These are phyloP conservation scores for Chiropotes sagulatus DNA, from an alignment of 2,797 vertebrate genomes.

Conservation along the genomic window DNA sequence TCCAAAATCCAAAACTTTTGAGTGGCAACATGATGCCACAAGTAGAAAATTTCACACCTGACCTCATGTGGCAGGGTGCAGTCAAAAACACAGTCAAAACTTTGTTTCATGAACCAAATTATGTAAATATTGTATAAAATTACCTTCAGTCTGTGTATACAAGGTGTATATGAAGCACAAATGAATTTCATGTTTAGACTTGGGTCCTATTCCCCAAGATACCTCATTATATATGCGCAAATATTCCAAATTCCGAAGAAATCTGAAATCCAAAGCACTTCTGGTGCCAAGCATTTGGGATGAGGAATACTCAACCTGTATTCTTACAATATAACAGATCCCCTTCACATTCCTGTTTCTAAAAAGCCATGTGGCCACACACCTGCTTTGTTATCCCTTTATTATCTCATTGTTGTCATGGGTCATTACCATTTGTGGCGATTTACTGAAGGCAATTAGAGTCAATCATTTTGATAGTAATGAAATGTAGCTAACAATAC, in stretches of 20 bases:
- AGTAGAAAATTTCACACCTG: background rate
- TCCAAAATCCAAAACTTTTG: background rate
- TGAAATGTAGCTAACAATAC: slow-evolving; percentile 6
- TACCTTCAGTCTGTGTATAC: background rate
- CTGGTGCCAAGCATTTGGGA: background rate
- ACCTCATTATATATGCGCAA: background rate
- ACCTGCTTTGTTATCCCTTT: background rate
- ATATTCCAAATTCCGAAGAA: background rate
- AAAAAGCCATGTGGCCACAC: background rate
- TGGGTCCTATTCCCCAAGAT: background rate
- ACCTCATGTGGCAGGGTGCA: background rate
- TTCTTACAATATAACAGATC: background rate
- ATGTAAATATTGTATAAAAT: background rate
- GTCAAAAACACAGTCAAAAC: background rate
- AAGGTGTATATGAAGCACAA: background rate
- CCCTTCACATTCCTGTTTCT: background rate
- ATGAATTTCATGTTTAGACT: background rate
- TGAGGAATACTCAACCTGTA: background rate
- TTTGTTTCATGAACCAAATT: background rate
- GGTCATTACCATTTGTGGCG: background rate
- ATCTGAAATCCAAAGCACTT: background rate
- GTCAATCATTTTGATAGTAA: slow-evolving; percentile 20
- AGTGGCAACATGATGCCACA: background rate
- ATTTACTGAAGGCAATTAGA: slow-evolving; percentile 23
- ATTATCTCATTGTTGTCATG: background rate